Base-by-base conservation (phyloP, 2,797 vertebrate genomes). In the Pseudomugil gertrudae region DNA sequence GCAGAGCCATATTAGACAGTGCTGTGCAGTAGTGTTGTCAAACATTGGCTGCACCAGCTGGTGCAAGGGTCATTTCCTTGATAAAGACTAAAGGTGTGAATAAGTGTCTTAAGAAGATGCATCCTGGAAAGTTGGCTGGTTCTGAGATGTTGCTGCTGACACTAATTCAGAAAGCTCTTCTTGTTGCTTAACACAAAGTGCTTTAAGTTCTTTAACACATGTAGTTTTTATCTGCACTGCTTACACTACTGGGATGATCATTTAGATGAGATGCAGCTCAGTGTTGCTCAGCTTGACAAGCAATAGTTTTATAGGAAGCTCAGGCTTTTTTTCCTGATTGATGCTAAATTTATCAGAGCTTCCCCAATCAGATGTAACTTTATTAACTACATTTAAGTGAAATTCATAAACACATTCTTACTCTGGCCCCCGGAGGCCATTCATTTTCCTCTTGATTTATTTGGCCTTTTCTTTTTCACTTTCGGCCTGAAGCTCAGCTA, bases 391-490 rank as follows among this genome's bases (percentile, higher is more conserved):
- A 81, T 72, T 76, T 57, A 67, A 66, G 60, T 68, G 53, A 73
- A 75, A 78, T 84, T 88, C 85, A 88, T 87, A 82, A 84, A 81
- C 83, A 85, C 70, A 77, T 74, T 73, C 74, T 81, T 84, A 67
- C 26, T n/a, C 0, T 72, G 66, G 57, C 63, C 32, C 69, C 47
- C 50, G 63, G 53, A 63, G 15, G 70, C 51, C 36, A 54, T 66
- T 75, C 5, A 75, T 82, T 81, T 85, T 63, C 64, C 35, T 23
- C 36, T 26, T 57, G 76, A 87, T 89, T 80, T 74, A 87, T 86
- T 85, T 73, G 57, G 36, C 68, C 74, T 77, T 64, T 74, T 57
- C 63, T 80, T 76, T 21, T 63, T 45, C 43, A 33, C 48, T 69
- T 79, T 72, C 63, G 58, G 66, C 72, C 79, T 10, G 62, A 53